Evolutionary conservation across 2,888 invertebrate genomes (phyloP).

Genomic region (Drosophila subquinaria): DNA sequence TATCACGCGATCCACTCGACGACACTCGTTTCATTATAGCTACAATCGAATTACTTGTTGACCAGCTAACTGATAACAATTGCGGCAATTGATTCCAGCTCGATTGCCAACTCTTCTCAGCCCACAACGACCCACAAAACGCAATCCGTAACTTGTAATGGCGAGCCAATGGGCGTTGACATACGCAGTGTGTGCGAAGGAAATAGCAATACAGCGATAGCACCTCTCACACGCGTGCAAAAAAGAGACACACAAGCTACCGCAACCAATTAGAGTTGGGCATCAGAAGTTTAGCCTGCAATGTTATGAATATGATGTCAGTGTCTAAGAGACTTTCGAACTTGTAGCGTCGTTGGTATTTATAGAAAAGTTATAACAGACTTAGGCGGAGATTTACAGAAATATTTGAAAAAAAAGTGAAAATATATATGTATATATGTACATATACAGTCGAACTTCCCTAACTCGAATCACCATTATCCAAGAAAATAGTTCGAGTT

Average conservation of each 20-base stretch:
- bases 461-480: too few species aligned
- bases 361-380: too few species aligned
- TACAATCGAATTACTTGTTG: conserved; percentile 70
- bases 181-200: conserved; percentile 3
- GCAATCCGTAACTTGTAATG: conserved; percentile 24
- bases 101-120: conserved; percentile 37
- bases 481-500: too few species aligned
- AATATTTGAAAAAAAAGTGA: too few species aligned
- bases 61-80: conserved; percentile 59
- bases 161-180: conserved; percentile 62
- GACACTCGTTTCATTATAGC: conserved; percentile 32
- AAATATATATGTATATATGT: too few species aligned
- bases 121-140: background rate
- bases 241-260: background rate
- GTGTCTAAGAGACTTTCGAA: background rate
- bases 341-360: too few species aligned
- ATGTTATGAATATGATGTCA: background rate
- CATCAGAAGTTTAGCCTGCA: conserved; percentile 7
- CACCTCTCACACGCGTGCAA: background rate
- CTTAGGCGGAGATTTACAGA: too few species aligned
- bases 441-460: too few species aligned
- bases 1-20: conserved; percentile 58
- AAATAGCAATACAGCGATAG: conserved; percentile 1
- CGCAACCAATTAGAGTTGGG: conserved; percentile 41
- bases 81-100: conserved; percentile 69